Base-by-base conservation (phyloP, 2,113 vertebrate genomes). In the Pterocles orientalis region DNA sequence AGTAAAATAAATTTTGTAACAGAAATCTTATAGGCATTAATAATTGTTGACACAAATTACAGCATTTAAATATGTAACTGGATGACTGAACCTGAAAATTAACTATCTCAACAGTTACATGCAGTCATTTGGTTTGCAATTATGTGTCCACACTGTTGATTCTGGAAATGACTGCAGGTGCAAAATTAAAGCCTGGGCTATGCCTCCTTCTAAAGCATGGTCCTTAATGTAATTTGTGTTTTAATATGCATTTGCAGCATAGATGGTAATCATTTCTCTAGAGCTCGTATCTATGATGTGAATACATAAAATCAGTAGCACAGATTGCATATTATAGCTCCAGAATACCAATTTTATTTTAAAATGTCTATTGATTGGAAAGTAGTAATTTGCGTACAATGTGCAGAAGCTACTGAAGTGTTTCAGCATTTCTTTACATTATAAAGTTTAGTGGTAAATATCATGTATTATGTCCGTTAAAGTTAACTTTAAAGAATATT, bases 61-160 rank as follows among this genome's bases (percentile, higher is more conserved):
- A 88, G 33, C 51, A 86, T 92, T 96, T 95, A 92, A 87, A 95
- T 83, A 77, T 58, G 45, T 56, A 92, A 73, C 50, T 5, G 31
- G 68, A 72, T 88, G 79, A 90, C 25, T 70, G 85, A 96, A 93
- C 20, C 58, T 93, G 85, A 88, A 96, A 95, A 96, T 79, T 68
- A 91, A 71, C 51, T 48, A 39, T 73, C 73, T 68, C 29, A 58
- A 71, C 21, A 65, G 75, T 71, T 85, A 79, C 21, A 51, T 66
- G 17, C 51, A 77, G 54, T 80, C 20, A 73, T 90, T 66, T 83
- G 36, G 9, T 88, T 92, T 85, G 56, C 62, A 70, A 81, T 96
- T 92, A 93, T 81, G 33, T 61, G n/a, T 68, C 70, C 50, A 87
- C 23, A 17, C 9, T 45, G 71, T 85, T 88, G 36, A 88, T 89